phyloP scores from a whole-genome alignment of 2,888 invertebrate genomes.

The Laothoe populi region DNA sequence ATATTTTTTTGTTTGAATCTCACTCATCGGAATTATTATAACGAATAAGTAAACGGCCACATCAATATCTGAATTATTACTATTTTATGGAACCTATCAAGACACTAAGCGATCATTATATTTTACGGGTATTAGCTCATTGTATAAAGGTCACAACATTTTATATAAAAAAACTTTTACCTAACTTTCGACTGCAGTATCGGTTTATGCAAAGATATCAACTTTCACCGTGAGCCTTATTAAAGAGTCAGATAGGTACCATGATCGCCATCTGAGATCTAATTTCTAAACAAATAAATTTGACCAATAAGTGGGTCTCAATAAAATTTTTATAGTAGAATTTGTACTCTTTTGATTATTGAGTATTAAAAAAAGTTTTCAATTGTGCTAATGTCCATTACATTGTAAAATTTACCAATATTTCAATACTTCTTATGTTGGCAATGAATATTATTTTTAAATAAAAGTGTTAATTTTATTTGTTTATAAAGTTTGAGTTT shows the following conservation, averaged over 20 bases:
- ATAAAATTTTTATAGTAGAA: no score
- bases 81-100: slow-evolving; percentile 1
- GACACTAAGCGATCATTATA: neutral
- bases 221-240: slow-evolving; percentile 44
- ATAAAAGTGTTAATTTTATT: no score
- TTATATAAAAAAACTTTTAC: slow-evolving; percentile 28
- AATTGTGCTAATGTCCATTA: no score
- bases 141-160: slow-evolving; percentile 27
- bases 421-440: no score
- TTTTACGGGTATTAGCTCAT: slow-evolving; percentile 19
- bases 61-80: slow-evolving; percentile 12
- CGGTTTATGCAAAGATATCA: slow-evolving; percentile 36
- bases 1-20: neutral
- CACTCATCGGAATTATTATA: neutral
- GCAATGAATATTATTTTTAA: no score
- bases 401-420: no score
- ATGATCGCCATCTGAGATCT: slow-evolving; percentile 17
- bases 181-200: slow-evolving; percentile 41
- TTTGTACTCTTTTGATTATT: no score
- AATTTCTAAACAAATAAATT: slow-evolving; percentile 19
- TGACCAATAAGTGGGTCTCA: neutral
- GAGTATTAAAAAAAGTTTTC: no score
- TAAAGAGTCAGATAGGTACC: slow-evolving; percentile 23
- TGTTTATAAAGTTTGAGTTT: no score
- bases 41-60: neutral